phyloP scores from a whole-genome alignment of 2,797 vertebrate genomes.

The Botia almorhae region DNA sequence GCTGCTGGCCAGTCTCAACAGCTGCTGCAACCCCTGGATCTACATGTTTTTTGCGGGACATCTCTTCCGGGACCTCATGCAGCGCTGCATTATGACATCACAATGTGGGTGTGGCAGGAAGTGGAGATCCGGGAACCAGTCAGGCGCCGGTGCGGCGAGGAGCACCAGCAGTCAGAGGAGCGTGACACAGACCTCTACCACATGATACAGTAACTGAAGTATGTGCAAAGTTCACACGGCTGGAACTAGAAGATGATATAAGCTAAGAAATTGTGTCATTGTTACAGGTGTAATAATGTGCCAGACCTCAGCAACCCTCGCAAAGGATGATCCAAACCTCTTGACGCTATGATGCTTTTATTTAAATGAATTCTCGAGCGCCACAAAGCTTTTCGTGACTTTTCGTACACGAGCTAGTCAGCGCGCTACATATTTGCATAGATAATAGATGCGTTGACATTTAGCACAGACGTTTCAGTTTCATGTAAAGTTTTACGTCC shows the following conservation, averaged over 20 bases:
- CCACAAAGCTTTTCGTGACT: neutral
- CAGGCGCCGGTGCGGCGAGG: conserved; percentile 80
- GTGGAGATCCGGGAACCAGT: conserved; percentile 79
- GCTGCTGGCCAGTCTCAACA: conserved; percentile 96
- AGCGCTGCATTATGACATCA: conserved; percentile 66
- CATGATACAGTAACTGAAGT: conserved; percentile 31
- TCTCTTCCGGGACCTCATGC: conserved; percentile 88
- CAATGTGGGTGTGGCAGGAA: conserved; percentile 75
- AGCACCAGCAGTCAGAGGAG: conserved; percentile 85
- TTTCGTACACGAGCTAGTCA: neutral
- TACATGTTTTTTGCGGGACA: conserved; percentile 97
- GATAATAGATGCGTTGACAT: neutral
- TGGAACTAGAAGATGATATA: neutral
- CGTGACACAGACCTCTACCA: conserved; percentile 74
- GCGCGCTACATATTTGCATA: neutral
- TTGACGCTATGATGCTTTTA: neutral
- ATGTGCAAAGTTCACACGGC: neutral
- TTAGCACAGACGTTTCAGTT: neutral
- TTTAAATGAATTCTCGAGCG: neutral
- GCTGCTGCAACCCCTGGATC: conserved; percentile 99
- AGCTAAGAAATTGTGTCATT: conserved; percentile 4
- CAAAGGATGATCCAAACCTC: neutral
- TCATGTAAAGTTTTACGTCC: too few species aligned
- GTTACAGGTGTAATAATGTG: neutral
- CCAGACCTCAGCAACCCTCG: neutral